Percentiles rank a stretch among this genome's conserved stretches.
These are phyloP conservation scores for Scomber scombrus DNA, from an alignment of 2,113 vertebrate species.

Conservation along the genomic window DNA sequence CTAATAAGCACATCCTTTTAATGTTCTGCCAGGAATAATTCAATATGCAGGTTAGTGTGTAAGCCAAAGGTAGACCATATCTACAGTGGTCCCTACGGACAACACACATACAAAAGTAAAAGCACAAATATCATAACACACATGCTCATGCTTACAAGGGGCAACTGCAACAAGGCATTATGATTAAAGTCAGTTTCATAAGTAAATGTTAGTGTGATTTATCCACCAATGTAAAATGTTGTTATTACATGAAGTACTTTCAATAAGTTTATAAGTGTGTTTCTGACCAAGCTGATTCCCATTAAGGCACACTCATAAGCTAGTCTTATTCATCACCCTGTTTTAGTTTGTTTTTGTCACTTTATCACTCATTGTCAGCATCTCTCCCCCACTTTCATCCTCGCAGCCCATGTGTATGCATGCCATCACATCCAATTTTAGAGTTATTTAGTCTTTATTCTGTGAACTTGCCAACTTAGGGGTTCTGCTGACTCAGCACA, in stretches of 20 bases:
- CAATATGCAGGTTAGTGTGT: conserved; percentile 13
- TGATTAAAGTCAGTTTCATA: conserved; percentile 18
- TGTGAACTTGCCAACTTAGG: conserved; percentile 57
- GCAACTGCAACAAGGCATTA: neutral
- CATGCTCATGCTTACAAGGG: too few relatives aligned
- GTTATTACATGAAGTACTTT: neutral
- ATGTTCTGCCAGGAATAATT: conserved; percentile 33
- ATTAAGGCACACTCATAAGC: neutral
- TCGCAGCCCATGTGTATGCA: neutral
- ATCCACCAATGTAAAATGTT: conserved; percentile 1
- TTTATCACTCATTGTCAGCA: neutral
- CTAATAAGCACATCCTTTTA: conserved; percentile 14
- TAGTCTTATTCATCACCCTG: neutral
- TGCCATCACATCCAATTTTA: conserved; percentile 7
- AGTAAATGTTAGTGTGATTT: conserved; percentile 25
- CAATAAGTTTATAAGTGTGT: neutral
- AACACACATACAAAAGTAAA: too few relatives aligned
- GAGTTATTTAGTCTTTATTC: conserved; percentile 45
- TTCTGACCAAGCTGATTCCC: neutral
- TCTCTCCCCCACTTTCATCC: neutral
- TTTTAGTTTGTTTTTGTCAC: neutral
- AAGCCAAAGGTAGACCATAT: conserved; percentile 10
- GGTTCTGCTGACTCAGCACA: conserved; percentile 64
- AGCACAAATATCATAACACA: too few relatives aligned
- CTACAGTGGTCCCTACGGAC: neutral